A percentile compares a stretch with the other conserved stretches of the same genome.
phyloP scores from a whole-genome alignment of 2,113 vertebrate genomes.

The Stigmatopora argus region DNA sequence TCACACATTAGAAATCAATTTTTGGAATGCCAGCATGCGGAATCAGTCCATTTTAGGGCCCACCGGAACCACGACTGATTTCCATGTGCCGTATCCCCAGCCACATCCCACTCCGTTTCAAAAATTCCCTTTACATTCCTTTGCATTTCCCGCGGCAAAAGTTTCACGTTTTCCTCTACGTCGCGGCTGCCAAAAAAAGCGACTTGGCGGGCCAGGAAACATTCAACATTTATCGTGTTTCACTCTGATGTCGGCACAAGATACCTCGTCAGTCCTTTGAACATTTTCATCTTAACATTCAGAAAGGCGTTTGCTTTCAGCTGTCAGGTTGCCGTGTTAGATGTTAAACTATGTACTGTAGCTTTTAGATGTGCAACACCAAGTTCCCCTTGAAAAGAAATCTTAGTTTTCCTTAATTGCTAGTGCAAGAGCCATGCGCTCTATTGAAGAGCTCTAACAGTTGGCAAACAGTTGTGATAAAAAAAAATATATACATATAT shows the following conservation, averaged over 20 bases:
- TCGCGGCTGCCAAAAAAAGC: conserved; percentile 23
- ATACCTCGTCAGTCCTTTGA: conserved; percentile 52
- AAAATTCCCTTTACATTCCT: conserved; percentile 35
- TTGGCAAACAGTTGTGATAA: not conserved
- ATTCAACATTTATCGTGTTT: conserved; percentile 55
- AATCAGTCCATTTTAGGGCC: conserved; percentile 23
- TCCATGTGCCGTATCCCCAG: conserved; percentile 27
- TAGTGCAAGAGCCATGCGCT: conserved; percentile 13
- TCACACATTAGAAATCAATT: conserved; percentile 25
- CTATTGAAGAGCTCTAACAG: conserved; percentile 2
- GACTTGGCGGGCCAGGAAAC: conserved; percentile 45
- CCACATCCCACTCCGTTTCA: conserved; percentile 13
- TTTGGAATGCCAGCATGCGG: conserved; percentile 21
- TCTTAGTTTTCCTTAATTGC: conserved; percentile 20
- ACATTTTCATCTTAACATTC: conserved; percentile 30
- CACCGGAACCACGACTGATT: conserved; percentile 39
- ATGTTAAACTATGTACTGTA: conserved; percentile 26
- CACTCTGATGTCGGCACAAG: conserved; percentile 43
- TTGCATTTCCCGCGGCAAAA: not conserved
- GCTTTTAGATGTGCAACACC: conserved; percentile 26
- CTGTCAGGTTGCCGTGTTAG: conserved; percentile 29
- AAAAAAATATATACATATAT: too few species aligned
- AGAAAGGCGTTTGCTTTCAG: conserved; percentile 45
- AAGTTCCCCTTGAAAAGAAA: conserved; percentile 10
- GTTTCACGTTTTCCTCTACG: conserved; percentile 33